Conservation (phyloP, 2,797 vertebrate genomes). For the Cetoscarus ocellatus region DNA sequence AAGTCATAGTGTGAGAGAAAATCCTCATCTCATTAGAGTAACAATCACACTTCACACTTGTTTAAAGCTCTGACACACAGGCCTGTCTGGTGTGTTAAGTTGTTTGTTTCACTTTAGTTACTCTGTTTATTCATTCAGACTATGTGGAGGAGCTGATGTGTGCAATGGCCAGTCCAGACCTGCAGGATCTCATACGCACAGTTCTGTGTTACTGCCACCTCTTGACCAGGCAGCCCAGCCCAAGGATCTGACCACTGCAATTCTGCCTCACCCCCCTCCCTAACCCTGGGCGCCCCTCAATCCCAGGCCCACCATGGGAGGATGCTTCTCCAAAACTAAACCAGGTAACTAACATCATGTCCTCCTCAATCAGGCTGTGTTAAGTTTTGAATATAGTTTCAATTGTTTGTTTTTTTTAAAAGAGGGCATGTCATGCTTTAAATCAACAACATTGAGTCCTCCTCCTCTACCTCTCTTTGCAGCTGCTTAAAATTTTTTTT, state of each 20-base stretch:
- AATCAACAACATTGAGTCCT: no score
- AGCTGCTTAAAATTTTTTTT: no score
- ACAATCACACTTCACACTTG: not conserved
- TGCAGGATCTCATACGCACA: slow-evolving; percentile 72
- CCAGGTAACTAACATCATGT: slow-evolving; percentile 84
- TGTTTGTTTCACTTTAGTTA: not conserved
- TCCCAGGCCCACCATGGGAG: slow-evolving; percentile 88
- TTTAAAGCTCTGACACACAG: not conserved
- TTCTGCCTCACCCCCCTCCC: slow-evolving; percentile 56
- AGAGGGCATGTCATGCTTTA: no score
- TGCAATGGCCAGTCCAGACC: slow-evolving; percentile 81
- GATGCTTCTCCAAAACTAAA: slow-evolving; percentile 97
- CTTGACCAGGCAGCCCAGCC: slow-evolving; percentile 62
- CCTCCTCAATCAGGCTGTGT: not conserved
- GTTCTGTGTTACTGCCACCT: slow-evolving; percentile 68
- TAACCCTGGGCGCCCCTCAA: slow-evolving; percentile 71
- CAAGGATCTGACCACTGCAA: slow-evolving; percentile 69
- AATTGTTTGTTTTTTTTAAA: no score
- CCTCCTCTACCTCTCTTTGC: no score
- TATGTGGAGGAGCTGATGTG: slow-evolving; percentile 80
- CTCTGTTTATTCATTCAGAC: slow-evolving; percentile 54
- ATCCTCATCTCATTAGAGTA: not conserved
- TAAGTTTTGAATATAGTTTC: no score
- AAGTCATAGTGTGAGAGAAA: not conserved
- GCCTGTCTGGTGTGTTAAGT: not conserved